Evolutionary conservation across 1,140 invertebrate species (phyloP).

Genomic region (Venturia canescens): DNA sequence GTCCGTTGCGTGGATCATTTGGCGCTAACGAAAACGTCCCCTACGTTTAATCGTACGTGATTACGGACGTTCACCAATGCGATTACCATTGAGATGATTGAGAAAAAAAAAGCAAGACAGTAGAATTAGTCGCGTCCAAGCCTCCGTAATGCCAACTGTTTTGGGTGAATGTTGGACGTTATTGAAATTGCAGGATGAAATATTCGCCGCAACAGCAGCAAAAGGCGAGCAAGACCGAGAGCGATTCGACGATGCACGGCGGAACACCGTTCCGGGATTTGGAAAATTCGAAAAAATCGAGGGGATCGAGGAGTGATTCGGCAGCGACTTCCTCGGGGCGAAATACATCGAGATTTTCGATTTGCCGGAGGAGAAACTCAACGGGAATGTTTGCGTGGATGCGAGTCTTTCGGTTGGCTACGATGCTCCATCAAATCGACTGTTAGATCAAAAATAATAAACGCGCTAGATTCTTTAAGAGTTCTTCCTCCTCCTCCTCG

Average conservation of each 20-base stretch:
- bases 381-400: constrained; percentile 75
- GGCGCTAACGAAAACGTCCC: no score
- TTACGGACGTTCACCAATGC: no score
- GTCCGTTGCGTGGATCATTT: no score
- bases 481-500: neutral
- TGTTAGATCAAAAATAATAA: constrained; percentile 64
- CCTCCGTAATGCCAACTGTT: no score
- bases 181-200: constrained; percentile 67
- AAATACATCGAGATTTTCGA: constrained; percentile 21
- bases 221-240: constrained; percentile 72
- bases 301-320: constrained; percentile 25
- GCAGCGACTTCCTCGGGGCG: no score
- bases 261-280: constrained; percentile 58
- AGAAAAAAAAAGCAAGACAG: no score
- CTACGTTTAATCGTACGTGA: no score
- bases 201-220: constrained; percentile 74
- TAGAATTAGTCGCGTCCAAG: no score
- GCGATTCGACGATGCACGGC: constrained; percentile 66
- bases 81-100: no score
- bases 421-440: constrained; percentile 70
- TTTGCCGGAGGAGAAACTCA: constrained; percentile 49
- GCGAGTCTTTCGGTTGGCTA: constrained; percentile 72
- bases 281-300: constrained; percentile 12
- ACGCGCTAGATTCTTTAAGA: constrained; percentile 1
- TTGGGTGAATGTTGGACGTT: no score